These are phyloP conservation scores for Parauchenoglanis punctatus DNA, from an alignment of 2,797 vertebrate species.

Conservation along the genomic window DNA sequence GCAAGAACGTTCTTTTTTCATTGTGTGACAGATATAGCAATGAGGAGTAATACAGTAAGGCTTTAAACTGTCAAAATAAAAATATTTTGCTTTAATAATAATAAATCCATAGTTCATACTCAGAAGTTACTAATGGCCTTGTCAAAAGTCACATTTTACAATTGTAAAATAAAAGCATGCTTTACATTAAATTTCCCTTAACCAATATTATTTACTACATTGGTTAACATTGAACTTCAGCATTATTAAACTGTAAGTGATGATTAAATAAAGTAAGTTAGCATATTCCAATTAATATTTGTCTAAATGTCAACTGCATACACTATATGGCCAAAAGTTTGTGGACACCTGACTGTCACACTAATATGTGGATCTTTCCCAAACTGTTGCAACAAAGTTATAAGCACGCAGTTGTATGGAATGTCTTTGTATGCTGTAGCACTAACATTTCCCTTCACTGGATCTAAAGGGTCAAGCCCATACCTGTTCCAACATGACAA, in stretches of 20 bases:
- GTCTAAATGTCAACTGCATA: background rate
- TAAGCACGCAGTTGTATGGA: no score
- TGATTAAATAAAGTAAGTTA: background rate
- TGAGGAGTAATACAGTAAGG: background rate
- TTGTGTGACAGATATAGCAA: background rate
- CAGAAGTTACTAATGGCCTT: background rate
- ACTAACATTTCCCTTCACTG: no score
- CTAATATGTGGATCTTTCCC: no score
- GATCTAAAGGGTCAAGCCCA: no score
- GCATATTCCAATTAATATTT: background rate
- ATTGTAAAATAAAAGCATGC: background rate
- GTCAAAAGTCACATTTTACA: background rate
- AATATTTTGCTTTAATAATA: background rate
- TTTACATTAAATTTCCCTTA: background rate
- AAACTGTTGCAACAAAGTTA: no score
- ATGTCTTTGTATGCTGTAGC: no score
- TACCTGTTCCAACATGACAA: no score
- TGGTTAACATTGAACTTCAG: background rate
- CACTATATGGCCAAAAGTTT: no score
- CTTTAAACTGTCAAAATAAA: background rate
- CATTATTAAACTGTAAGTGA: background rate
- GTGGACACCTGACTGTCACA: no score
- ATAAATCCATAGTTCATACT: background rate
- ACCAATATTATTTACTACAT: background rate
- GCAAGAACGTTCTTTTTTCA: background rate